A percentile compares a stretch with the other conserved stretches of the same genome.
These are phyloP conservation scores for Syritta pipiens DNA, from an alignment of 2,888 invertebrate genomes.

Conservation along the genomic window DNA sequence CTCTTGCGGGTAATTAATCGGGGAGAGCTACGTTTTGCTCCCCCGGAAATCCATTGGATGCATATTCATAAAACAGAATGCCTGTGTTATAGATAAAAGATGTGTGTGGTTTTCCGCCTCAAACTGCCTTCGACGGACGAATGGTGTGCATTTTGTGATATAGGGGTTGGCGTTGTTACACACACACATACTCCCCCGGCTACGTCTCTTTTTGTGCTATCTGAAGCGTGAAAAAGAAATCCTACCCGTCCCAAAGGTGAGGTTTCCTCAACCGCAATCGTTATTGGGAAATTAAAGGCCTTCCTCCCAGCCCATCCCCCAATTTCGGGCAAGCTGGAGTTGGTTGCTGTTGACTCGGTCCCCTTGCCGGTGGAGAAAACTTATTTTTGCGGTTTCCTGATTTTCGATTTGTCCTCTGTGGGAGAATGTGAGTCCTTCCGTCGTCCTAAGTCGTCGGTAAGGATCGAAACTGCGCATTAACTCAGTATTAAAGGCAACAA, in stretches of 20 bases:
- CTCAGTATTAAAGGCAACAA: background rate
- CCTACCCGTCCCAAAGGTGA: slow-evolving; percentile 46
- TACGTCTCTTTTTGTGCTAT: slow-evolving; percentile 7
- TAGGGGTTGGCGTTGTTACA: background rate
- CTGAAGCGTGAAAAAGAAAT: slow-evolving; percentile 44
- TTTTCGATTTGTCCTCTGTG: slow-evolving; percentile 38
- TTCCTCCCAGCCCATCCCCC: slow-evolving; percentile 16
- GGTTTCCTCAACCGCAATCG: slow-evolving; percentile 45
- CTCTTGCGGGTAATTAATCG: slow-evolving; percentile 58
- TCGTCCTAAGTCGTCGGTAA: slow-evolving; percentile 1
- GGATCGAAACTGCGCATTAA: slow-evolving; percentile 15
- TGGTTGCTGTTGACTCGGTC: background rate
- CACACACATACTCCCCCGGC: background rate
- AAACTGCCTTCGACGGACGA: background rate
- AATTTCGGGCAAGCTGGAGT: background rate
- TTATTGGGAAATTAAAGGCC: slow-evolving; percentile 50
- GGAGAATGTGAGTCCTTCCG: slow-evolving; percentile 1
- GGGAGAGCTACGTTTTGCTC: background rate
- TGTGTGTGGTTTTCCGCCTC: background rate
- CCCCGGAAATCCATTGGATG: slow-evolving; percentile 9
- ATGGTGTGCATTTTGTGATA: background rate
- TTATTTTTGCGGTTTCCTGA: slow-evolving; percentile 42
- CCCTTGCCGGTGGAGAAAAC: background rate
- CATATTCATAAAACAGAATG: slow-evolving; percentile 16
- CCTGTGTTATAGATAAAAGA: background rate